Evolutionary conservation across 1,140 invertebrate species (phyloP).

Genomic region (Drosophila ogumai): DNA sequence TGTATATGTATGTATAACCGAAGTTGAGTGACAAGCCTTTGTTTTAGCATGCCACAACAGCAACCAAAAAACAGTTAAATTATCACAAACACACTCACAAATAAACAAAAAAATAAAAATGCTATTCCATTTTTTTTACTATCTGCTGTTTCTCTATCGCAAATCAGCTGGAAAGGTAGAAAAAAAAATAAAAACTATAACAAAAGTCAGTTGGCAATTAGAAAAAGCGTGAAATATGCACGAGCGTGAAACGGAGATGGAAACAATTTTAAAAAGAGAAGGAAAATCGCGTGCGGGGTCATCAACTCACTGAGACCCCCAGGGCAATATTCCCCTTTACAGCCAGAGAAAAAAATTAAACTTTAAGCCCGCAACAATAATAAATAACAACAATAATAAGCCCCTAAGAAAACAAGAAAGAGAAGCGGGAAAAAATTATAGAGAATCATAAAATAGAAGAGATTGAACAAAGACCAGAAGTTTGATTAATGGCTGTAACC

Average conservation of each 20-base stretch:
- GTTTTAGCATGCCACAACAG: constrained; percentile 58
- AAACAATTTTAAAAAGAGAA: constrained; percentile 13
- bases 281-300: constrained; percentile 70
- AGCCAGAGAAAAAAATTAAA: constrained; percentile 25
- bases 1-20: constrained; percentile 11
- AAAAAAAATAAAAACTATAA: constrained; percentile 42
- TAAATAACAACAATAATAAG: constrained; percentile 66
- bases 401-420: constrained; percentile 42
- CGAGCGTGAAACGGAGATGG: constrained; percentile 10
- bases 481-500: constrained; percentile 71
- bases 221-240: constrained; percentile 70
- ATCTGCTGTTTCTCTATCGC: constrained; percentile 66
- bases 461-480: constrained; percentile 75
- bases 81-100: constrained; percentile 30
- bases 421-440: constrained; percentile 33
- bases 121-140: constrained; percentile 66
- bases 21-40: constrained; percentile 54
- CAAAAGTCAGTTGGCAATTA: constrained; percentile 62
- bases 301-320: constrained; percentile 53
- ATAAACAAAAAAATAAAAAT: constrained; percentile 36
- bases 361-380: constrained; percentile 71
- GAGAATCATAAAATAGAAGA: constrained; percentile 29
- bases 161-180: constrained; percentile 56
- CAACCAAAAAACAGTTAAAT: constrained; percentile 62
- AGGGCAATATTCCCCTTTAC: constrained; percentile 31